phyloP scores from a whole-genome alignment of 2,797 vertebrate species.

The Crypturellus tataupa region DNA sequence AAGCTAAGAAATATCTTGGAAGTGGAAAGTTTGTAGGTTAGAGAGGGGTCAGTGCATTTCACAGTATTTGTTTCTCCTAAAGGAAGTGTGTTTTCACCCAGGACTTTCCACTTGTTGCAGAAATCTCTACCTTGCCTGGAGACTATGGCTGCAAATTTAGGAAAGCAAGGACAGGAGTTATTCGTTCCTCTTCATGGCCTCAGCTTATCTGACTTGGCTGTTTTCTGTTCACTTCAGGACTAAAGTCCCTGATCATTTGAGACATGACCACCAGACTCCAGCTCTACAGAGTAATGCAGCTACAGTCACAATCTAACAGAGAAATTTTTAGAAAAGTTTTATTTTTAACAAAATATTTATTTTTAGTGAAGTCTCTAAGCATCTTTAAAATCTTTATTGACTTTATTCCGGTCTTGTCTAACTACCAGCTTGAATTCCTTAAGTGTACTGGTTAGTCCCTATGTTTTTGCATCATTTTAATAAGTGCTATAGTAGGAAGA shows the following conservation, averaged over 20 bases:
- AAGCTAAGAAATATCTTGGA: background rate
- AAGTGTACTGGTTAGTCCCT: background rate
- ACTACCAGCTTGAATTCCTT: background rate
- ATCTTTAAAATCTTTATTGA: conserved; percentile 14
- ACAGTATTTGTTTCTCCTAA: background rate
- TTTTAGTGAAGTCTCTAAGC: background rate
- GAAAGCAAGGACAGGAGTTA: background rate
- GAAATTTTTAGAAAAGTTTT: conserved; percentile 14
- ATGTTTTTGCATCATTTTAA: background rate
- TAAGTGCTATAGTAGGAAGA: background rate
- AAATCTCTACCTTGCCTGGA: background rate
- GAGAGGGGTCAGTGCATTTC: background rate
- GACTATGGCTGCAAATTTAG: background rate
- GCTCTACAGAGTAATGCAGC: conserved; percentile 7
- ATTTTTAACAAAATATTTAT: background rate
- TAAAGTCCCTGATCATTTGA: conserved; percentile 4
- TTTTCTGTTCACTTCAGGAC: background rate
- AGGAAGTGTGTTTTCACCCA: background rate
- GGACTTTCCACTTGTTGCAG: background rate
- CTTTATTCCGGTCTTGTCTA: background rate
- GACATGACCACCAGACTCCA: background rate
- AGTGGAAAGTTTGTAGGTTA: background rate
- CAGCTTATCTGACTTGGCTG: conserved; percentile 12
- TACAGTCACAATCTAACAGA: background rate
- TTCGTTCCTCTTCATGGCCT: background rate